Conservation (phyloP, 1,140 invertebrate species). For the Aphelenchoides besseyi region DNA sequence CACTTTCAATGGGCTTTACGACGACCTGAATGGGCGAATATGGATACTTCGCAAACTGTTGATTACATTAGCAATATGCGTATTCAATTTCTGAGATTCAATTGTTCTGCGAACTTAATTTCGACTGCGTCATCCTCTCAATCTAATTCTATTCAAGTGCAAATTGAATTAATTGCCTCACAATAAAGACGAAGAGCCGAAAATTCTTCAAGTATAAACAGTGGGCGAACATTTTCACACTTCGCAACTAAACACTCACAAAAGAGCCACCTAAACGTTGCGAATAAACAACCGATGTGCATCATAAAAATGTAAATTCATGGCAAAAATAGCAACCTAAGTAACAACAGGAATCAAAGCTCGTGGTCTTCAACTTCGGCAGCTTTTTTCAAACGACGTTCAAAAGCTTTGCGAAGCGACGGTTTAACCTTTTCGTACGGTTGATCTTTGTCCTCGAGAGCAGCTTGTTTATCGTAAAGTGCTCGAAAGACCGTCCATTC, state of each 20-base stretch:
- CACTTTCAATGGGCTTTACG: too few relatives aligned
- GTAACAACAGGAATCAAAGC: constrained; percentile 19
- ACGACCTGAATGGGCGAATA: too few relatives aligned
- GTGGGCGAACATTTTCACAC: too few relatives aligned
- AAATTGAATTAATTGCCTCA: background rate
- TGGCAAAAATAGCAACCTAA: background rate
- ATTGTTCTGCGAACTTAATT: background rate
- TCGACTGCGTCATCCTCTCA: background rate
- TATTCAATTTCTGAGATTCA: too few relatives aligned
- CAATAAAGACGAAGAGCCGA: too few relatives aligned
- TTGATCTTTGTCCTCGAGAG: constrained; percentile 35
- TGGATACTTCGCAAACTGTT: too few relatives aligned
- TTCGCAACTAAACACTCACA: background rate
- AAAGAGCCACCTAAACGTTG: background rate
- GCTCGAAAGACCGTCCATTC: constrained; percentile 49
- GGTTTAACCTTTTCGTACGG: constrained; percentile 55
- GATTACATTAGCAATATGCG: too few relatives aligned
- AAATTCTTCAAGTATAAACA: too few relatives aligned
- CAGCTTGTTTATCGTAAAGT: constrained; percentile 38
- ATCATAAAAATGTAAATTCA: background rate
- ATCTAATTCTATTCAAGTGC: too few relatives aligned
- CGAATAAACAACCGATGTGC: background rate
- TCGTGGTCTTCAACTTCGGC: constrained; percentile 36
- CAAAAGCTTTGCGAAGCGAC: constrained; percentile 47
- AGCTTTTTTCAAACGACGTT: constrained; percentile 37